Conservation (phyloP, 2,113 vertebrate genomes). For the Oxygymnocypris stewartii region DNA sequence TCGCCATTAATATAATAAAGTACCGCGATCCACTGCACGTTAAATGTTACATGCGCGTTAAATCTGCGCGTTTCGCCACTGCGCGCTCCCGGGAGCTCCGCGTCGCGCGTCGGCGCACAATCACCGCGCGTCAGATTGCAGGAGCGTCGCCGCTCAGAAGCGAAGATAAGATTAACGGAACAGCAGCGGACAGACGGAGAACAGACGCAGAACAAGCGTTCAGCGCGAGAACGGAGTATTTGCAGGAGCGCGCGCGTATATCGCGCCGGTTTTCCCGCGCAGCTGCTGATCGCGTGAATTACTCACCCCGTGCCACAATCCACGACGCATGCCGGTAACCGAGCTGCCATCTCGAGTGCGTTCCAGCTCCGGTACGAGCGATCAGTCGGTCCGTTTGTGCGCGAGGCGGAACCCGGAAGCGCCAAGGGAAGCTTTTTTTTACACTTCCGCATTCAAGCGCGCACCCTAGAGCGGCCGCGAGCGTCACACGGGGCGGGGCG, state of each 20-base stretch:
- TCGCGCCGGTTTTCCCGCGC: slow-evolving; percentile 24
- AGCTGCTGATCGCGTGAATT: slow-evolving; percentile 38
- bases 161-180: neutral
- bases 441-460: slow-evolving; percentile 76
- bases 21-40: neutral
- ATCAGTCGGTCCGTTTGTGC: slow-evolving; percentile 5
- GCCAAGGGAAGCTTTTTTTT: slow-evolving; percentile 64
- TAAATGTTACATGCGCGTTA: neutral
- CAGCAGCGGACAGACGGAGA: neutral
- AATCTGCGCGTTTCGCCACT: too few species aligned
- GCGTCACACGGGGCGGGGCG: neutral
- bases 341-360: slow-evolving; percentile 83
- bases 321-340: slow-evolving; percentile 95
- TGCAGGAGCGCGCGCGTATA: neutral
- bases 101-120: neutral
- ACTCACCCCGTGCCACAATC: slow-evolving; percentile 96
- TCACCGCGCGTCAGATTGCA: neutral
- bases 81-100: neutral
- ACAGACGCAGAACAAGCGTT: neutral
- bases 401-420: slow-evolving; percentile 75
- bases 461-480: neutral
- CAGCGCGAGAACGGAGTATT: neutral
- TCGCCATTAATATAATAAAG: neutral
- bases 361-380: slow-evolving; percentile 9
- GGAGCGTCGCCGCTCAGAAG: too few species aligned